These are phyloP conservation scores for Papio anubis DNA, from an alignment of 2,113 vertebrate genomes.

Conservation along the genomic window DNA sequence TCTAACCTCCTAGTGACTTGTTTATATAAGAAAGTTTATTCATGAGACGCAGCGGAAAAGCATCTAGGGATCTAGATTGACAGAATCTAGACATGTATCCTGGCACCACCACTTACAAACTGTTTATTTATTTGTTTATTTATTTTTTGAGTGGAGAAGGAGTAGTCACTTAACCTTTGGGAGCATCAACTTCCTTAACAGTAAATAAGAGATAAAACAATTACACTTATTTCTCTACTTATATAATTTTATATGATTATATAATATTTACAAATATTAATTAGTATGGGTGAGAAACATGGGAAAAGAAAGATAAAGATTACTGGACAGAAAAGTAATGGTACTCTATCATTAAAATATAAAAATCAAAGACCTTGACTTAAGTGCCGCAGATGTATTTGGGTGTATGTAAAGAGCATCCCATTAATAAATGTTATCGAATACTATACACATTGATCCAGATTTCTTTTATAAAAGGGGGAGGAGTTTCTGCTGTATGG, in stretches of 20 bases:
- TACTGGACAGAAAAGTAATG: slow-evolving; percentile 6
- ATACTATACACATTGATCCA: neutral
- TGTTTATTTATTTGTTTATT: neutral
- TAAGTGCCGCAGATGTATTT: neutral
- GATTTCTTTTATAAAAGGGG: neutral
- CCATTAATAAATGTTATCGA: neutral
- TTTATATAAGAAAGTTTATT: slow-evolving; percentile 54
- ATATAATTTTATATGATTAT: neutral
- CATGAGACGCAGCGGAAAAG: neutral
- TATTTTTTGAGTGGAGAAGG: neutral
- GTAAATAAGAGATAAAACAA: neutral
- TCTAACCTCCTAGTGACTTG: slow-evolving; percentile 26
- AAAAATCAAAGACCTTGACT: neutral
- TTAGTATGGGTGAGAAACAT: neutral
- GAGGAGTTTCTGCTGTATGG: neutral
- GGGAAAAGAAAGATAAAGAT: neutral
- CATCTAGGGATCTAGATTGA: neutral
- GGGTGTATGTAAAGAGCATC: neutral
- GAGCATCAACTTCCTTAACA: neutral
- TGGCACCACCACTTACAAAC: slow-evolving; percentile 18
- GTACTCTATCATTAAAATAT: neutral
- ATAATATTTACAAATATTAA: neutral
- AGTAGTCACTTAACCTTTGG: slow-evolving; percentile 9
- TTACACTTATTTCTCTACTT: neutral
- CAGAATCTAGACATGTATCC: neutral